These are phyloP conservation scores for Ischnura elegans DNA, from an alignment of 2,888 invertebrate species.

Conservation along the genomic window DNA sequence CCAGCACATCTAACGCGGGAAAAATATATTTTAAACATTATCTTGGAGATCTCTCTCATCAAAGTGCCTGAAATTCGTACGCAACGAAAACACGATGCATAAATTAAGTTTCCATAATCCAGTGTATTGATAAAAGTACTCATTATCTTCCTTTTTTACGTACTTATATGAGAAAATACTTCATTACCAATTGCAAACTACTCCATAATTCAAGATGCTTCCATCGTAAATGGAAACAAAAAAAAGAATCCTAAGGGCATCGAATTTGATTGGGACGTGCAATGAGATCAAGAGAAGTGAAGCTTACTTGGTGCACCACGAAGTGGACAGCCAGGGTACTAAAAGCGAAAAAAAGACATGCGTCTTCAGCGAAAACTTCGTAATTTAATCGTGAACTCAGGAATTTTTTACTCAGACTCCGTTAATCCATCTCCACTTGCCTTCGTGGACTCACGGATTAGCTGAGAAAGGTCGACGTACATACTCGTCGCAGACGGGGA, in stretches of 20 bases:
- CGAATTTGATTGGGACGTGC: background rate
- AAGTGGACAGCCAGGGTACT: background rate
- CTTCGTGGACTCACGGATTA: background rate
- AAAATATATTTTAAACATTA: no score
- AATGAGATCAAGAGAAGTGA: background rate
- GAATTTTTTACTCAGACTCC: background rate
- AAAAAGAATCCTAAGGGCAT: background rate
- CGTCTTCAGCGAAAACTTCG: background rate
- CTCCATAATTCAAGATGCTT: background rate
- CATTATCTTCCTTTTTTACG: no score
- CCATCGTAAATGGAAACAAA: background rate
- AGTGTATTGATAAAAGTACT: no score
- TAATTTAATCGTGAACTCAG: slow-evolving; percentile 9
- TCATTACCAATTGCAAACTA: background rate
- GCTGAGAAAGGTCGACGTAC: background rate
- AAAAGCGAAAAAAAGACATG: background rate
- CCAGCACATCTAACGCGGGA: no score
- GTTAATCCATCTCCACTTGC: background rate
- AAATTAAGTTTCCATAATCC: no score
- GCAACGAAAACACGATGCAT: no score
- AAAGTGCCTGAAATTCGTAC: no score
- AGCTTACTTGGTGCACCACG: background rate
- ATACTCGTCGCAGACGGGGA: background rate
- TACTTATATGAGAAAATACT: no score
- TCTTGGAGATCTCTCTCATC: no score